Percentiles rank a stretch among this genome's conserved stretches.
Conservation (phyloP, 2,797 vertebrate species). For the Cyprinodon diabolis region DNA sequence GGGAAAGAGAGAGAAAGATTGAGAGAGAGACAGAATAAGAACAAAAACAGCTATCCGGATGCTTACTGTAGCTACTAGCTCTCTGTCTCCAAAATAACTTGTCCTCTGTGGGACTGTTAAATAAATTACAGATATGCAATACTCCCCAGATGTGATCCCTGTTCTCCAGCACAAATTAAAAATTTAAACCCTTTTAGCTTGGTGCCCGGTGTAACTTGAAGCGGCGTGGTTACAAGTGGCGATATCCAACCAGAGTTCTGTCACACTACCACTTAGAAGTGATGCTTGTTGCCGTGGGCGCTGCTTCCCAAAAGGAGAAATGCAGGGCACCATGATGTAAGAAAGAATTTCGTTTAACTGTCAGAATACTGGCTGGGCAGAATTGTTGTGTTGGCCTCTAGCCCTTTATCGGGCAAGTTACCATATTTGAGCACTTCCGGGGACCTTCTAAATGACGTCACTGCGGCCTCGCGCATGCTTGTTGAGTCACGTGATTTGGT, state of each 20-base stretch:
- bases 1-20: conserved; percentile 54
- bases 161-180: conserved; percentile 80
- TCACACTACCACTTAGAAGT: conserved; percentile 59
- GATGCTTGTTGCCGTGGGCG: conserved; percentile 61
- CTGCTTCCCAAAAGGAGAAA: conserved; percentile 35
- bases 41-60: conserved; percentile 60
- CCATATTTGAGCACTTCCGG: too few relatives aligned
- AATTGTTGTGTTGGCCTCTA: conserved; percentile 31
- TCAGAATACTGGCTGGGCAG: conserved; percentile 53
- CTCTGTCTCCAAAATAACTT: conserved; percentile 73
- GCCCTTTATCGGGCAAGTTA: too few relatives aligned
- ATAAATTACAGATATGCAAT: conserved; percentile 80
- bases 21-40: conserved; percentile 41
- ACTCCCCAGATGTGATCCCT: conserved; percentile 80
- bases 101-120: conserved; percentile 70
- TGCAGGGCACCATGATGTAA: conserved; percentile 40
- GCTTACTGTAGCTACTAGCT: conserved; percentile 60
- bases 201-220: conserved; percentile 74
- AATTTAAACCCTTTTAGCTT: conserved; percentile 81
- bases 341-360: conserved; percentile 41
- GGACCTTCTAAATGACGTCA: too few relatives aligned
- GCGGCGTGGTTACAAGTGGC: conserved; percentile 64
- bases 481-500: too few relatives aligned
- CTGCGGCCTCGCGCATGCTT: too few relatives aligned
- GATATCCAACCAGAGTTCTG: conserved; percentile 67